Base-by-base conservation (phyloP, 2,888 invertebrate species). In the Andrena minutula region DNA sequence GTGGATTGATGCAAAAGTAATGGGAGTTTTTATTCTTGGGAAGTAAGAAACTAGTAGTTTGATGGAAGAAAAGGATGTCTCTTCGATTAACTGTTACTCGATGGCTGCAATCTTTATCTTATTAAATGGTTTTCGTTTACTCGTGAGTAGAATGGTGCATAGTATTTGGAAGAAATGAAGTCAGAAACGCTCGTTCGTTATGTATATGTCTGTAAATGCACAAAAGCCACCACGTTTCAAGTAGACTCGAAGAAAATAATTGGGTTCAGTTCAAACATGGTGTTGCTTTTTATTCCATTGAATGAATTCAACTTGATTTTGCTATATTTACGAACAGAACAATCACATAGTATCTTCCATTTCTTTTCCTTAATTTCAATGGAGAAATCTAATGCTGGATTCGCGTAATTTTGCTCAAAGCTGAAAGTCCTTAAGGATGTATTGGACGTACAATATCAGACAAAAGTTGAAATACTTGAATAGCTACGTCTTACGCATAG, bases 1-100 rank as follows among this genome's bases (percentile, higher is more conserved):
- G 49, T 64, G 47, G 76, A 64, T 76, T 58, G 78, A 63, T 68
- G 78, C 68, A 64, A 63, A 69, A 76, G 56, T 75, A 79, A 75
- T 75, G 63, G 53, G 20, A 78, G 41, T 70, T 35, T 58, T 3
- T 49, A 35, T 26, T 47, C n/a, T n/a, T 41, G 41, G 8, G 32
- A 26, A 69, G 61, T 41, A 0, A 16, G 2, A 23, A 60, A 7
- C 7, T 7, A 20, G n/a, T 51, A 49, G 20, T 51, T 30, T 5
- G 65, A 32, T 6, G 7, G n/a, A 23, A 47, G n/a, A 16, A 51
- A 53, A n/a, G n/a, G 47, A 70, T n/a, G 8, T 28, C 41, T 16
- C n/a, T 28, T 58, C n/a, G 35, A 2, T 4, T 41, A 41, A 12
- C 41, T 41, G 12, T 41, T 41, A 4, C 41, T 41, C 41, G 41